Percentiles rank a stretch among this genome's conserved stretches.
Evolutionary conservation across 1,140 invertebrate species (phyloP).

Genomic region (Philotrypesis tridentata): DNA sequence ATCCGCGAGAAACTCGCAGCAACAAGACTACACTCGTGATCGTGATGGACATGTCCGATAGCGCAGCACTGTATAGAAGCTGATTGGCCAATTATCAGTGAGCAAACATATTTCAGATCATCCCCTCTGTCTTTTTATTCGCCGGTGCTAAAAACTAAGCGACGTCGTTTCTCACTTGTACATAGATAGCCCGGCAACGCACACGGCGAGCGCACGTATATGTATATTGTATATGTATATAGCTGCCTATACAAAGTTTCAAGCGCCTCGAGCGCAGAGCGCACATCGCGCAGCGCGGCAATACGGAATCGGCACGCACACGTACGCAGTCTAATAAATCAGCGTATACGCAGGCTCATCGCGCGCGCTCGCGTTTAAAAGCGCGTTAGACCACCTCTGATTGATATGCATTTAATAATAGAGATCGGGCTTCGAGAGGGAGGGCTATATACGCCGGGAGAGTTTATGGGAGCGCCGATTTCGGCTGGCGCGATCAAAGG

Average conservation of each 20-base stretch:
- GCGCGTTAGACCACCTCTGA: conserved; percentile 66
- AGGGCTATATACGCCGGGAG: not conserved
- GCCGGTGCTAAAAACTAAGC: not conserved
- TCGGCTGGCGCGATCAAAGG: not conserved
- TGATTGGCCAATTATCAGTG: conserved; percentile 37
- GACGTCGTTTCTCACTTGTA: not conserved
- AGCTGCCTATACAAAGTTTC: conserved; percentile 1
- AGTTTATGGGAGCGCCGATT: conserved; percentile 44
- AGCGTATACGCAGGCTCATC: conserved; percentile 47
- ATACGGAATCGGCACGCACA: conserved; percentile 52
- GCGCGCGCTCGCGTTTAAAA: conserved; percentile 65
- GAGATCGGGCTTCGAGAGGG: conserved; percentile 57
- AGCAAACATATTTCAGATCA: conserved; percentile 30
- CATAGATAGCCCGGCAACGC: no score
- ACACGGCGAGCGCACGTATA: no score
- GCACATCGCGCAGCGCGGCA: not conserved
- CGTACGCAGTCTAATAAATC: conserved; percentile 66
- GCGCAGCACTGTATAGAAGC: not conserved
- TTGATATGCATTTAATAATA: conserved; percentile 74
- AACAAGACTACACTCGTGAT: conserved; percentile 25
- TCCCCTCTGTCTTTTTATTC: not conserved
- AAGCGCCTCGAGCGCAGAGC: conserved; percentile 7
- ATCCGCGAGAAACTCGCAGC: no score
- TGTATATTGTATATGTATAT: not conserved
- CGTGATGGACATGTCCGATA: conserved; percentile 36